Evolutionary conservation across 23 tunicate species (phyloP), one percentile per base, ranked within the genome.

Genomic region (Halocynthia aurantium): DNA sequence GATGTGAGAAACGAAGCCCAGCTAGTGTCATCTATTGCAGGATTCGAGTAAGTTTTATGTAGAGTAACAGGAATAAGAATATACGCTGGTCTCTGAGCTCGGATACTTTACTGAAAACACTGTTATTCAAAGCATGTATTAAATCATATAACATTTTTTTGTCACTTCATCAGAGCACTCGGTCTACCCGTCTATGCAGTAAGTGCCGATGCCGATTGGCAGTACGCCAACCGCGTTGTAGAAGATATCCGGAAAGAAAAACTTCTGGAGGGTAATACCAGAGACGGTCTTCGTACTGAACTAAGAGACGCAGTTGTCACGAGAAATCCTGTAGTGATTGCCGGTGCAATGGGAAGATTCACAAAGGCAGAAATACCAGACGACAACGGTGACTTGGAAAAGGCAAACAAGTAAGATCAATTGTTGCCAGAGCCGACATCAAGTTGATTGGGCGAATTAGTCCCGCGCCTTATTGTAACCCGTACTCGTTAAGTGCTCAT

Each of bases 401-500:
- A 82, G 17, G 93, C 87, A 7, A 62, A 76, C n/a, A 86, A 61
- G 92, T 86, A 80, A 80, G 62, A 17, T 68, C 2, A 2, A 4
- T 15, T 15, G 64, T 60, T 15, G 64, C 18, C 18, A 60, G 2
- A 4, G 2, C 64, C 18, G 17, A 15, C 64, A 60, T 15, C 44
- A 31, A 31, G 44, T 4, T 0, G 4, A 31, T 31, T 4, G 44
- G 44, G 4, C 4, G 4, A 31, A 31, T 31, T 31, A 31, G 44
- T 4, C 44, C 44, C 44, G 44, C 44, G 44, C 44, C 44, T 0
- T 0, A 31, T 31, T 1, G 44, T 1, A 31, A 1, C 4, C 44
- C 44, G 4, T 31, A 0, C 44, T 31, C 44, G 4, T 31, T 31
- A 31, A 31, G 44, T 31, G 4, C 44, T 4, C 44, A 31, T 31